Percentiles rank a stretch among this genome's conserved stretches.
Conservation (phyloP, 1,140 invertebrate genomes). For the Drosophila equinoxialis region DNA sequence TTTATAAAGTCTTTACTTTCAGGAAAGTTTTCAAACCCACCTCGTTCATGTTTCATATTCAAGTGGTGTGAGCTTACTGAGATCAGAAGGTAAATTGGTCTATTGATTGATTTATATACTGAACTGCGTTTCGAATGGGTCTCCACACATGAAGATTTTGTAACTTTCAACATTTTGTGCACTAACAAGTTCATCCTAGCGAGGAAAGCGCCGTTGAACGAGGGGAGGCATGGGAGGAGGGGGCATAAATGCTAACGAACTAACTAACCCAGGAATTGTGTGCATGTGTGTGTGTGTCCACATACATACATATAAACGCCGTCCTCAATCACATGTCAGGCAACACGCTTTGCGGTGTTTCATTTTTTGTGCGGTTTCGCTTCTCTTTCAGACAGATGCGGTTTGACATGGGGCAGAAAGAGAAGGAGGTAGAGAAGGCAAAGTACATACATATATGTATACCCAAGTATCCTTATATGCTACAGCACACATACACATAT, state of each 20-base stretch:
- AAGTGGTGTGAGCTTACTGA: not conserved
- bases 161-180: conserved; percentile 52
- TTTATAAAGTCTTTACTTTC: no score
- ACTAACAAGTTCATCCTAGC: conserved; percentile 53
- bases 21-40: not conserved
- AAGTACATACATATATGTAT: conserved; percentile 36
- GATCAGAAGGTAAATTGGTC: not conserved
- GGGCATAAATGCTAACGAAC: conserved; percentile 78
- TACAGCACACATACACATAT: conserved; percentile 17
- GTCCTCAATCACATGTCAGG: conserved; percentile 78
- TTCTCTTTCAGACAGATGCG: conserved; percentile 17
- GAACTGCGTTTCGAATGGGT: conserved; percentile 20
- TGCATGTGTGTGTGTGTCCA: conserved; percentile 13
- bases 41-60: not conserved
- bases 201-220: conserved; percentile 1
- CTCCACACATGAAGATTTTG: conserved; percentile 58
- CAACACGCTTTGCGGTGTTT: conserved; percentile 70
- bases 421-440: conserved; percentile 58
- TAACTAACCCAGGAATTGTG: conserved; percentile 72
- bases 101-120: conserved; percentile 14
- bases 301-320: conserved; percentile 66
- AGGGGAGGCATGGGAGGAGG: conserved; percentile 24
- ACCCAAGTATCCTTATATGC: conserved; percentile 49
- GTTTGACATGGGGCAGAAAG: not conserved
- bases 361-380: conserved; percentile 55